Evolutionary conservation across 2,797 vertebrate genomes (phyloP).

Genomic region (Glyptemys insculpta): DNA sequence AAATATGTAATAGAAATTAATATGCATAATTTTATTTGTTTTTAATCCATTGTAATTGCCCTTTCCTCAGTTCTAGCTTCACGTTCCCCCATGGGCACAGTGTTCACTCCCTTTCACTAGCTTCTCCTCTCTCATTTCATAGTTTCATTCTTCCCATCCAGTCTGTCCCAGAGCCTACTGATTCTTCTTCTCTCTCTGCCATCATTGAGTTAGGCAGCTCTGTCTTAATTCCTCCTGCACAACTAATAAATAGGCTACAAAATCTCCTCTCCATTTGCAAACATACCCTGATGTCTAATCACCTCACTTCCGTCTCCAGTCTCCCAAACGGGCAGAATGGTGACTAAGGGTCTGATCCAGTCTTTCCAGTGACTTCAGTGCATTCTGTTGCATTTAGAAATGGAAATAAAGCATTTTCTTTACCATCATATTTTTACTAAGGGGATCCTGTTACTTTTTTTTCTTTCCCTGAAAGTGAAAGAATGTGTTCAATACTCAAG

Average conservation of each 20-base stretch:
- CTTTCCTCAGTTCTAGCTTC: background rate
- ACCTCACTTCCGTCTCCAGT: background rate
- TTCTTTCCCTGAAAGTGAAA: background rate
- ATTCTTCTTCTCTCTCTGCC: background rate
- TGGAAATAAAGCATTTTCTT: background rate
- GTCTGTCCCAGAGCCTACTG: background rate
- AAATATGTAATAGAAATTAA: background rate
- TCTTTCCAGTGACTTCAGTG: background rate
- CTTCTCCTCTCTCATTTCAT: background rate
- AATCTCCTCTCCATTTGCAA: background rate
- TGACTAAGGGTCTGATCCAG: background rate
- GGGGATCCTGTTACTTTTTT: background rate
- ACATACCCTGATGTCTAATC: background rate
- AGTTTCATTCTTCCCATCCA: background rate
- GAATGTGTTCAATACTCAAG: background rate
- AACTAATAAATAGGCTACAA: background rate
- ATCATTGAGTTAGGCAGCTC: background rate
- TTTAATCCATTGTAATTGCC: background rate
- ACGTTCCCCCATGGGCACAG: background rate
- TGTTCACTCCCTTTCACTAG: background rate
- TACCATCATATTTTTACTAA: background rate
- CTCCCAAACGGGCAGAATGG: background rate
- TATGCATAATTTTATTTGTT: background rate
- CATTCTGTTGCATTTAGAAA: background rate
- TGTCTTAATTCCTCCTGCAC: background rate